Percentiles rank a stretch among this genome's conserved stretches.
Evolutionary conservation across 2,113 vertebrate species (phyloP).

Genomic region (Telmatochromis brichardi): DNA sequence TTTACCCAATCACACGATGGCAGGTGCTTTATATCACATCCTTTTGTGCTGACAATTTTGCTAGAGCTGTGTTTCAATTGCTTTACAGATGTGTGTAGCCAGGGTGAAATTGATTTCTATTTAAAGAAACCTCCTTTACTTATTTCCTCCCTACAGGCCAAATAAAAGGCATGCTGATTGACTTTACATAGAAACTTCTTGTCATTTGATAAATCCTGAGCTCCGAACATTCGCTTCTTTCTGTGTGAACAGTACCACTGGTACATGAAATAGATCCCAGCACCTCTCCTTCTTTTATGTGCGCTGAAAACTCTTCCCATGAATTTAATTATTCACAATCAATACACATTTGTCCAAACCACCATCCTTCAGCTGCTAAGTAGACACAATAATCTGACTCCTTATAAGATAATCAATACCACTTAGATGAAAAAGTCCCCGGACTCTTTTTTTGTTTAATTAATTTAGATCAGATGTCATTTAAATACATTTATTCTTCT

Average conservation of each 20-base stretch:
- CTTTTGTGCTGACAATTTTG: constrained; percentile 44
- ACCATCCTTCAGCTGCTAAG: background rate
- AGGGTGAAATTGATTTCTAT: constrained; percentile 30
- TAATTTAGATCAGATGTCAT: constrained; percentile 11
- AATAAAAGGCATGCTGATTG: background rate
- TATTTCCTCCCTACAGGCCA: background rate
- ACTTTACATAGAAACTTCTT: background rate
- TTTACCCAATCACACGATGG: constrained; percentile 45
- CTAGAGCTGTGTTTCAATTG: constrained; percentile 1
- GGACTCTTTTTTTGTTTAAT: background rate
- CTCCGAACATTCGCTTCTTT: background rate
- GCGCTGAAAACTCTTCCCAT: background rate
- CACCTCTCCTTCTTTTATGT: background rate
- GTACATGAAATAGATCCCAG: background rate
- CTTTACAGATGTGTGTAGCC: constrained; percentile 3
- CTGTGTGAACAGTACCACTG: background rate
- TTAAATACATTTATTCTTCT: background rate
- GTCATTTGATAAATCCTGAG: background rate
- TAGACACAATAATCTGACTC: constrained; percentile 7
- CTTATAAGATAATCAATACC: constrained; percentile 24
- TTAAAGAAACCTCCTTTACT: constrained; percentile 14
- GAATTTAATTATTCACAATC: constrained; percentile 29
- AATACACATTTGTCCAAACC: background rate
- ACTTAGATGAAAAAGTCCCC: constrained; percentile 7
- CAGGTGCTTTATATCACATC: constrained; percentile 46